A percentile compares a stretch with the other conserved stretches of the same genome.
Evolutionary conservation across 2,113 vertebrate genomes (phyloP).

Genomic region (Typhlomys cinereus): DNA sequence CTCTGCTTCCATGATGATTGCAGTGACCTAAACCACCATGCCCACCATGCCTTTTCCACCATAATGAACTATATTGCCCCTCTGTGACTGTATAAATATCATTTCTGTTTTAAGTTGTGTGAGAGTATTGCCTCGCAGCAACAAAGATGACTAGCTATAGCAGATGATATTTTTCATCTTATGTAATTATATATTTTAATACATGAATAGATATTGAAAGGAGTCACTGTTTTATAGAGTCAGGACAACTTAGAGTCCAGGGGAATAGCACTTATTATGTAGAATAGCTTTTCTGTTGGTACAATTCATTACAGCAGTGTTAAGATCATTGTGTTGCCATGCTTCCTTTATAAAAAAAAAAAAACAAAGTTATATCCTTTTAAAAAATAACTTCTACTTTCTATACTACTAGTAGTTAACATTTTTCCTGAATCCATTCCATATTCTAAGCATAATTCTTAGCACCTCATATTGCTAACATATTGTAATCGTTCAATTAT

Average conservation of each 20-base stretch:
- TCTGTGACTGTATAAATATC: too few species aligned
- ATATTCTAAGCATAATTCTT: neutral
- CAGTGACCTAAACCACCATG: too few species aligned
- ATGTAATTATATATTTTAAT: neutral
- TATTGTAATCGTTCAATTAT: neutral
- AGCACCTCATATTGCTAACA: neutral
- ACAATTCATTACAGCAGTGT: neutral
- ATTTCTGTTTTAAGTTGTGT: too few species aligned
- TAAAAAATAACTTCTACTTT: conserved; percentile 22
- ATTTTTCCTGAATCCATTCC: neutral
- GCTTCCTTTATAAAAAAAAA: conserved; percentile 38
- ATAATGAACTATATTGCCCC: too few species aligned
- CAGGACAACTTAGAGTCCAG: neutral
- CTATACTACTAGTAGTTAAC: neutral
- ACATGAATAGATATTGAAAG: neutral
- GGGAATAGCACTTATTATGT: neutral
- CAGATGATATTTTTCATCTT: too few species aligned
- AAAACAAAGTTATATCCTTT: neutral
- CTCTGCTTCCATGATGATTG: too few species aligned
- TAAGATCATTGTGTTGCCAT: neutral
- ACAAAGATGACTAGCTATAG: too few species aligned
- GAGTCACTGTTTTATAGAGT: neutral
- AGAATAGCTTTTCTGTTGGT: conserved; percentile 16
- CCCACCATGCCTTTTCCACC: too few species aligned
- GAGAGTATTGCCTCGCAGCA: too few species aligned